These are phyloP conservation scores for Ranitomeya imitator DNA, from an alignment of 2,113 vertebrate genomes.

Conservation along the genomic window DNA sequence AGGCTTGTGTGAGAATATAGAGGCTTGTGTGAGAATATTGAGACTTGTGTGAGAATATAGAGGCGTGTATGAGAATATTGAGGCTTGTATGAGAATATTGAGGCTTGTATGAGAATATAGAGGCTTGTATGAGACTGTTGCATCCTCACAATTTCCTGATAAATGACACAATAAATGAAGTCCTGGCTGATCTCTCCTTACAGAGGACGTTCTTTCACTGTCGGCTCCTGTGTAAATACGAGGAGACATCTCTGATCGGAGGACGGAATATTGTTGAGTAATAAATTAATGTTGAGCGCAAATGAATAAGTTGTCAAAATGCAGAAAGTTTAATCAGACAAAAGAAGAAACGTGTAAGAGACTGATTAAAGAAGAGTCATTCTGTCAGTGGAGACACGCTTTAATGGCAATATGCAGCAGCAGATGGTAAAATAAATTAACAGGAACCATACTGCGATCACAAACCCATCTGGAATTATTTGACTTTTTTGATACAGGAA, in stretches of 20 bases:
- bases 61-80: too few relatives aligned
- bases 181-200: not conserved
- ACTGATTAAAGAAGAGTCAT: conserved; percentile 17
- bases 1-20: too few relatives aligned
- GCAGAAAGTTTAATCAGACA: conserved; percentile 23
- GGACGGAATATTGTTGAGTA: not conserved
- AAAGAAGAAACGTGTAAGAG: conserved; percentile 24
- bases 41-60: too few relatives aligned
- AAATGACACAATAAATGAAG: not conserved
- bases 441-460: conserved; percentile 54
- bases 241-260: not conserved
- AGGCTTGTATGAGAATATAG: too few relatives aligned
- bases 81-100: too few relatives aligned
- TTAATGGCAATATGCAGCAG: conserved; percentile 36
- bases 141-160: not conserved
- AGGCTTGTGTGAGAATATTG: too few relatives aligned
- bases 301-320: conserved; percentile 16
- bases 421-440: conserved; percentile 57
- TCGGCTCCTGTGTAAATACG: not conserved
- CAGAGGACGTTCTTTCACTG: not conserved
- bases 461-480: conserved; percentile 54
- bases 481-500: conserved; percentile 48
- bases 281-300: conserved; percentile 9
- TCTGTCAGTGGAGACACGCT: conserved; percentile 10
- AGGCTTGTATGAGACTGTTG: too few relatives aligned